Percentiles rank a stretch among this genome's conserved stretches.
Evolutionary conservation across 1,140 invertebrate species (phyloP).

Genomic region (Notospermus geniculatus): DNA sequence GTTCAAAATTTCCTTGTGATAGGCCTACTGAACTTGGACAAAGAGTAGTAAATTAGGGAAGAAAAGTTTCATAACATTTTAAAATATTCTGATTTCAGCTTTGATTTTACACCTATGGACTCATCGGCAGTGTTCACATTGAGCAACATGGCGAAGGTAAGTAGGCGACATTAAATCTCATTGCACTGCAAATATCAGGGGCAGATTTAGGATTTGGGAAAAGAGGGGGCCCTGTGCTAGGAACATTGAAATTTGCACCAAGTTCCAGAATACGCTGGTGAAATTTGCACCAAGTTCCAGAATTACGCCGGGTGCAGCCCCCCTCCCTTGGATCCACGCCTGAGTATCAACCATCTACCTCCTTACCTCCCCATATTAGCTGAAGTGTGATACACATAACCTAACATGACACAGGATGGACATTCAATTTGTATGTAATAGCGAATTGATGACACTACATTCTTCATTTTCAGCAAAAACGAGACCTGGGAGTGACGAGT

Average conservation of each 20-base stretch:
- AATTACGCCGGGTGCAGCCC: not conserved
- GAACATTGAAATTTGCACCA: too few species aligned
- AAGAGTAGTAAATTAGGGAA: too few species aligned
- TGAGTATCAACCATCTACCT: too few species aligned
- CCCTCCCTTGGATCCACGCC: too few species aligned
- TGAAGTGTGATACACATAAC: too few species aligned
- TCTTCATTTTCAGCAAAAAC: conserved; percentile 22
- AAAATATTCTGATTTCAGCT: conserved; percentile 36
- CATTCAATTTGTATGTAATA: too few species aligned
- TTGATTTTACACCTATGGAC: conserved; percentile 48
- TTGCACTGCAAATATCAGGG: not conserved
- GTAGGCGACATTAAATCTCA: conserved; percentile 9
- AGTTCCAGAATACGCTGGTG: not conserved
- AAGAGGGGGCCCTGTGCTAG: too few species aligned
- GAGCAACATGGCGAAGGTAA: conserved; percentile 49
- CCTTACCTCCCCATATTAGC: too few species aligned
- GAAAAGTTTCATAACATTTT: too few species aligned
- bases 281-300: not conserved
- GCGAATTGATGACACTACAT: not conserved
- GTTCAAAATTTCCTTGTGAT: too few species aligned
- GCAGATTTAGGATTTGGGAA: not conserved
- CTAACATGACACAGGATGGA: too few species aligned
- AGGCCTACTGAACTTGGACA: too few species aligned
- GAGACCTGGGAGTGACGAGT: conserved; percentile 24
- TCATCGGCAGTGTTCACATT: conserved; percentile 45